Evolutionary conservation across 2,797 vertebrate genomes (phyloP).

Genomic region (Sebastiscus tertius): DNA sequence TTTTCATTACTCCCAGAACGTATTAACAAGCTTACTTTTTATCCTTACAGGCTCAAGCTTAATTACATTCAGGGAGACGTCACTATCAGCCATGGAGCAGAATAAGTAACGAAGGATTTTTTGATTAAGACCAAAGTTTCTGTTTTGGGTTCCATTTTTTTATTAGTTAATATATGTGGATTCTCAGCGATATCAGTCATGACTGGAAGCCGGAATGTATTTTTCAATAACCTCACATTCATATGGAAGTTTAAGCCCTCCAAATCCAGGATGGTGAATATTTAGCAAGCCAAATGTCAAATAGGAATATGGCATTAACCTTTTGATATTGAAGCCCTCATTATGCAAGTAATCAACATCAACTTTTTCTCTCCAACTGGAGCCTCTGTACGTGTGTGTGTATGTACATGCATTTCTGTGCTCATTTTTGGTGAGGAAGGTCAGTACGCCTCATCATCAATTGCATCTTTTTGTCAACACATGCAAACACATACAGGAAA

Average conservation of each 20-base stretch:
- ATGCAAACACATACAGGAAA: conserved; percentile 5
- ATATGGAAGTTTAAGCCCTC: conserved; percentile 74
- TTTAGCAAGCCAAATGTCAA: conserved; percentile 79
- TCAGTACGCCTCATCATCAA: conserved; percentile 2
- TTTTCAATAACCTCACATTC: conserved; percentile 72
- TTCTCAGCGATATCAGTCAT: conserved; percentile 63
- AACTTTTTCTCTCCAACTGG: conserved; percentile 1
- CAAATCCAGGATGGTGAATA: conserved; percentile 72
- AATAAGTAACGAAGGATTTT: conserved; percentile 77
- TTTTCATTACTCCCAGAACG: conserved; percentile 77
- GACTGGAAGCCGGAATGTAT: conserved; percentile 57
- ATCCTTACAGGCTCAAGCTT: conserved; percentile 83
- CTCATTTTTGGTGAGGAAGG: not conserved
- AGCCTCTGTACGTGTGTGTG: not conserved
- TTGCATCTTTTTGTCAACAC: conserved; percentile 11
- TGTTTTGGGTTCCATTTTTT: conserved; percentile 75
- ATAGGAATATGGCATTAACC: conserved; percentile 64
- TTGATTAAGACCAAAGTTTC: conserved; percentile 80
- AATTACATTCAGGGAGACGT: conserved; percentile 80
- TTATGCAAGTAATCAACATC: conserved; percentile 60
- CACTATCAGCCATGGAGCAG: conserved; percentile 62
- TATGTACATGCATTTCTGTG: not conserved
- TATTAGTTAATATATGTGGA: conserved; percentile 79
- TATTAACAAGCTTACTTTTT: conserved; percentile 85
- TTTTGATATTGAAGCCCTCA: conserved; percentile 65